Base-by-base conservation (phyloP, 2,113 vertebrate species). In the Scortum barcoo region DNA sequence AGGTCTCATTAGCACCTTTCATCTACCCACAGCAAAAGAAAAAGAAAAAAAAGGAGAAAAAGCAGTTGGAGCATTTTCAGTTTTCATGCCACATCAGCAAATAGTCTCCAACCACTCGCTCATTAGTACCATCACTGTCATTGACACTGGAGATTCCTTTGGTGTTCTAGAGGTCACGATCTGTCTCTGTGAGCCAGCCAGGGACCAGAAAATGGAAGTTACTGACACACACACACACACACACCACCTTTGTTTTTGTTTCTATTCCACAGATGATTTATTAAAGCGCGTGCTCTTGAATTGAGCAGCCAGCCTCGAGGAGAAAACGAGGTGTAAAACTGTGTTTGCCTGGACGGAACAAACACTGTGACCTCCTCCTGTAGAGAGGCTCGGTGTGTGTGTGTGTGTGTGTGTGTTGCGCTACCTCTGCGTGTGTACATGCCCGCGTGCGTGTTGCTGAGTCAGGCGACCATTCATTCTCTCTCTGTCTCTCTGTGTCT, bases 381-480 rank as follows among this genome's bases (percentile, higher is more conserved):
- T 8, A 8, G 22, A 4, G 7, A 19, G 60, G 3, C 4, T 46
- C 28, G 3, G 33, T 36, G 40, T 24, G 74, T 56, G 8, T 28
- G 26, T 26, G 36, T 24, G n/a, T 28, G 51, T 22, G 61, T 28
- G 42, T 56, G 13, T 57, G 58, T 54, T 53, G 80, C 48, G 83
- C 78, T 38, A 46, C 48, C 58, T 58, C 8, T 66, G 30, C 44
- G 38, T 28, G 38, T 28, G 48, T 10, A 26, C 60, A 17, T 66
- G 70, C 11, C 19, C 68, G 85, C 68, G 82, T 87, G 87, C 76
- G 77, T 48, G 74, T 42, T 95, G 94, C 94, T 95, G 94, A 95
- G 93, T 95, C 94, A 95, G 93, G 81, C 91, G 73, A 79, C 84
- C 85, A 44, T 65, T 80, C 80, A n/a, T n/a, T n/a, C n/a, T n/a